Evolutionary conservation across 2,797 vertebrate genomes (phyloP).

Genomic region (Todus mexicanus): DNA sequence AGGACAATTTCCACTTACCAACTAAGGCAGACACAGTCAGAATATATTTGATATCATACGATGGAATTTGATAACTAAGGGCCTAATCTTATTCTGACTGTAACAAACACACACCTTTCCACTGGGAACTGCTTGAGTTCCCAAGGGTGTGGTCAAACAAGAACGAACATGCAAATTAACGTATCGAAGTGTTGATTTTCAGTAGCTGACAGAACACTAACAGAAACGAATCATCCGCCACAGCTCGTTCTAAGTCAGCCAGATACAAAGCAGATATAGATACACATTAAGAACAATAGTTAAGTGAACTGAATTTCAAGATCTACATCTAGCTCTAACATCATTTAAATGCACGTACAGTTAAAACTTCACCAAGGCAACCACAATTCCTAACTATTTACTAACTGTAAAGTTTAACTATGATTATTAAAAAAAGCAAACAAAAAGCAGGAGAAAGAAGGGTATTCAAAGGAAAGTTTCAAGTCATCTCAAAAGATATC

Average conservation of each 20-base stretch:
- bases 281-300: background rate
- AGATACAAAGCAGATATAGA: background rate
- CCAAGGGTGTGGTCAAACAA: conserved; percentile 7
- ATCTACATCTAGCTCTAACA: background rate
- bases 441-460: background rate
- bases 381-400: background rate
- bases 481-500: background rate
- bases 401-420: background rate
- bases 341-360: background rate
- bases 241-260: background rate
- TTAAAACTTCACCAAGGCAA: background rate
- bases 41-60: background rate
- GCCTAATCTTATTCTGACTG: background rate
- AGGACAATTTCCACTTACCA: background rate
- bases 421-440: background rate
- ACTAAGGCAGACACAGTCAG: background rate
- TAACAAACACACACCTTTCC: background rate
- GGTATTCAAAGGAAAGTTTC: background rate
- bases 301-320: background rate
- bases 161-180: conserved; percentile 19
- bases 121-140: background rate
- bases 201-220: background rate
- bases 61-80: background rate
- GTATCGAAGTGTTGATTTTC: background rate
- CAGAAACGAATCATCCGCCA: background rate